Conservation (phyloP, 2,888 invertebrate species). For the Drosophila mayaguana region DNA sequence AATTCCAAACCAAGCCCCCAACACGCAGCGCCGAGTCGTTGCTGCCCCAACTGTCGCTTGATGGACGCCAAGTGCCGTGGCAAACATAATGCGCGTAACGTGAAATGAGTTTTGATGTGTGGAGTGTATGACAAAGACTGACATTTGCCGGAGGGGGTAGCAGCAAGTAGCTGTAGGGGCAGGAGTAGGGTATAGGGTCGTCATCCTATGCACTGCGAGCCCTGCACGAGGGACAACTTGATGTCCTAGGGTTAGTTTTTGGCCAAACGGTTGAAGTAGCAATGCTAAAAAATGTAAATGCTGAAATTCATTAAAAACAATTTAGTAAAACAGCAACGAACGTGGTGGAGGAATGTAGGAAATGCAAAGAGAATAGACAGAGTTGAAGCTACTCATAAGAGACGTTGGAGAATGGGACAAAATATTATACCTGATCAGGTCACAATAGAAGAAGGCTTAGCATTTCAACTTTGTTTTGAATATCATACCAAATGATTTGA, state of each 20-base stretch:
- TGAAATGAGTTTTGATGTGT: conserved; percentile 76
- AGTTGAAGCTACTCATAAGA: background rate
- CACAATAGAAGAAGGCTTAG: too few relatives aligned
- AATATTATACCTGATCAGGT: background rate
- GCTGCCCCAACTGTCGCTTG: conserved; percentile 61
- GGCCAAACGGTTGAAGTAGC: conserved; percentile 37
- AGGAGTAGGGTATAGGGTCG: conserved; percentile 1
- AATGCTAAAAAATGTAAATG: conserved; percentile 28
- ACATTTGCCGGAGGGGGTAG: conserved; percentile 43
- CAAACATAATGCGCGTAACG: conserved; percentile 77
- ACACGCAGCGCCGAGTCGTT: conserved; percentile 34
- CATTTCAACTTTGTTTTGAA: too few relatives aligned
- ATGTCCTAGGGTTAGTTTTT: conserved; percentile 55
- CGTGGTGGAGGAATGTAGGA: background rate
- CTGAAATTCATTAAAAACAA: conserved; percentile 16
- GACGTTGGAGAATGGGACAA: too few relatives aligned
- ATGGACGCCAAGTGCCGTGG: conserved; percentile 74
- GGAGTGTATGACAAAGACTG: conserved; percentile 34
- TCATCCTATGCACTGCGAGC: background rate
- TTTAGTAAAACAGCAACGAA: background rate
- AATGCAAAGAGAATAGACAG: too few relatives aligned
- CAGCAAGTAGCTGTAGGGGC: background rate
- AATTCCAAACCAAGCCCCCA: conserved; percentile 55
- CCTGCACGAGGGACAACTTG: conserved; percentile 45
- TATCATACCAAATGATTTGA: too few relatives aligned